Conservation (phyloP, 2,888 invertebrate species). For the Arctia plantaginis region DNA sequence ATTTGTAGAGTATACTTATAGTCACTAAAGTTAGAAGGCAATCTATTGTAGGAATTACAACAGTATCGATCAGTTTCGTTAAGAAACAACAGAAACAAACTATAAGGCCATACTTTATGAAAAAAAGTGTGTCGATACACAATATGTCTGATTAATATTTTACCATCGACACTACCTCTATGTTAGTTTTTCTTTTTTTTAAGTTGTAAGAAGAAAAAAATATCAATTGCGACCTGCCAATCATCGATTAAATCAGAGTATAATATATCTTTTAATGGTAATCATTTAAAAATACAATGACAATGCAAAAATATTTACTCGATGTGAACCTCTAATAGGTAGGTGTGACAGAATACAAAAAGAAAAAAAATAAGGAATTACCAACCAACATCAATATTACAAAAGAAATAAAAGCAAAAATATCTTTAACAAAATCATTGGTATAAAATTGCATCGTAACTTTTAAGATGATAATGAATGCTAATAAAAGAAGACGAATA, state of each 20-base stretch:
- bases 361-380: constrained; percentile 4
- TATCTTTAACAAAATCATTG: constrained; percentile 19
- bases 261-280: constrained; percentile 19
- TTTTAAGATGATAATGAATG: constrained; percentile 35
- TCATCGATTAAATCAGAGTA: constrained; percentile 32
- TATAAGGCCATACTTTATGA: background rate
- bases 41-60: constrained; percentile 40
- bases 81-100: background rate
- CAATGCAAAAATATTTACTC: constrained; percentile 19
- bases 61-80: background rate
- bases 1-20: constrained; percentile 10
- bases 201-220: constrained; percentile 21
- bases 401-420: constrained; percentile 12
- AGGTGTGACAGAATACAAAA: background rate
- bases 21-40: constrained; percentile 22
- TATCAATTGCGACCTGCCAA: constrained; percentile 35
- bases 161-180: background rate
- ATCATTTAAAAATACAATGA: constrained; percentile 35
- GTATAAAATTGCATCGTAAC: constrained; percentile 23
- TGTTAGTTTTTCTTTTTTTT: constrained; percentile 10
- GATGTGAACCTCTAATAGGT: constrained; percentile 15
- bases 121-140: background rate
- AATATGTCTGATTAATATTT: background rate
- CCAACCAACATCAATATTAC: background rate
- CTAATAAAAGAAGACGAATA: constrained; percentile 46